Evolutionary conservation across 2,888 invertebrate species (phyloP).

Genomic region (Leptopilina drosophilae): DNA sequence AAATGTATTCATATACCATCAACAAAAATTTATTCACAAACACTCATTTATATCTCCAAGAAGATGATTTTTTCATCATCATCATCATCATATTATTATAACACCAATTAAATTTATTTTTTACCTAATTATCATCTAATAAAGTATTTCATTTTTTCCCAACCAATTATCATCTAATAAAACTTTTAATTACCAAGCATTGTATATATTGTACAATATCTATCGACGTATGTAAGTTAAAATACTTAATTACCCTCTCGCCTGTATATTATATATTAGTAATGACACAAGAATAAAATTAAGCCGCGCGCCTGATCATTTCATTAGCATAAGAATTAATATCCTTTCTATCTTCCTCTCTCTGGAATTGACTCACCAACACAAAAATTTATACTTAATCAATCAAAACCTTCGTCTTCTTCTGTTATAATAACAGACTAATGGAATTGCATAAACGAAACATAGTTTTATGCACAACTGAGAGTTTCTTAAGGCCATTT

Average conservation of each 20-base stretch:
- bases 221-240: background rate
- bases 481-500: background rate
- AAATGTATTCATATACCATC: background rate
- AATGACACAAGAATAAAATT: background rate
- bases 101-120: too few species aligned
- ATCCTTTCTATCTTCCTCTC: conserved; percentile 18
- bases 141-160: background rate
- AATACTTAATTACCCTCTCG: background rate
- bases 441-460: conserved; percentile 1
- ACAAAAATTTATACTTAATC: conserved; percentile 17
- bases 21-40: background rate
- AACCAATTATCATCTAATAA: background rate
- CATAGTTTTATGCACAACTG: background rate
- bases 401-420: conserved; percentile 11
- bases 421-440: background rate
- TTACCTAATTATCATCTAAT: background rate
- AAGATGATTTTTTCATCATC: too few species aligned
- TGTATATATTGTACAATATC: background rate
- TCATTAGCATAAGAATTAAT: conserved; percentile 15
- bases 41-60: too few species aligned
- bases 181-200: background rate
- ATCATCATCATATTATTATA: too few species aligned
- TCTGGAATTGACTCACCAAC: conserved; percentile 1
- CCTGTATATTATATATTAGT: background rate
- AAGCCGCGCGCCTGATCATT: background rate